A percentile compares a stretch with the other conserved stretches of the same genome.
These are phyloP conservation scores for Chromoteleia sp. DNA, from an alignment of 2,888 invertebrate species.

Conservation along the genomic window DNA sequence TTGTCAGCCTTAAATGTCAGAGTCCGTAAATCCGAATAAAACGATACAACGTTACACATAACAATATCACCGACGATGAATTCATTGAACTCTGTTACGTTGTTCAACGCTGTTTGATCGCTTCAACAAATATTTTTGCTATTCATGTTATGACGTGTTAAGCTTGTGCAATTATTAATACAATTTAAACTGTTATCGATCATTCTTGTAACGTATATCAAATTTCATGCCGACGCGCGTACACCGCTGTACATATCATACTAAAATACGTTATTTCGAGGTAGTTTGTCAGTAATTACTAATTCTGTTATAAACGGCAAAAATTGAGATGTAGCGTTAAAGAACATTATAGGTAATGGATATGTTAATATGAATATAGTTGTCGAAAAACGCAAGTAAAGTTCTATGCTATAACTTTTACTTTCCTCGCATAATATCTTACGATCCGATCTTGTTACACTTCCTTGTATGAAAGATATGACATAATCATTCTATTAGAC, in stretches of 20 bases:
- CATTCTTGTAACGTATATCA: background rate
- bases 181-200: background rate
- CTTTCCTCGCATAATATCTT: slow-evolving; percentile 44
- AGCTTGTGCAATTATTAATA: too few relatives aligned
- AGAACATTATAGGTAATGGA: slow-evolving; percentile 26
- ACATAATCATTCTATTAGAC: slow-evolving; percentile 49
- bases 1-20: slow-evolving; percentile 11
- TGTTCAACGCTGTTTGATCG: background rate
- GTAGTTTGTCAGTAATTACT: background rate
- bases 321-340: slow-evolving; percentile 14
- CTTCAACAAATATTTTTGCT: too few relatives aligned
- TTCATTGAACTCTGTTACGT: slow-evolving; percentile 11
- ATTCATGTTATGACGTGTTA: too few relatives aligned
- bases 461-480: slow-evolving; percentile 50
- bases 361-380: slow-evolving; percentile 35
- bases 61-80: slow-evolving; percentile 24
- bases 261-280: background rate
- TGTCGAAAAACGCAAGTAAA: slow-evolving; percentile 36
- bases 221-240: too few relatives aligned
- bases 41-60: slow-evolving; percentile 10
- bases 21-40: slow-evolving; percentile 13
- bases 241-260: background rate
- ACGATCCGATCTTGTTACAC: slow-evolving; percentile 58
- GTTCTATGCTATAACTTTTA: slow-evolving; percentile 50
- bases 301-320: slow-evolving; percentile 4